Evolutionary conservation across 2,888 invertebrate genomes (phyloP).

Genomic region (Synanthedon myopaeformis): DNA sequence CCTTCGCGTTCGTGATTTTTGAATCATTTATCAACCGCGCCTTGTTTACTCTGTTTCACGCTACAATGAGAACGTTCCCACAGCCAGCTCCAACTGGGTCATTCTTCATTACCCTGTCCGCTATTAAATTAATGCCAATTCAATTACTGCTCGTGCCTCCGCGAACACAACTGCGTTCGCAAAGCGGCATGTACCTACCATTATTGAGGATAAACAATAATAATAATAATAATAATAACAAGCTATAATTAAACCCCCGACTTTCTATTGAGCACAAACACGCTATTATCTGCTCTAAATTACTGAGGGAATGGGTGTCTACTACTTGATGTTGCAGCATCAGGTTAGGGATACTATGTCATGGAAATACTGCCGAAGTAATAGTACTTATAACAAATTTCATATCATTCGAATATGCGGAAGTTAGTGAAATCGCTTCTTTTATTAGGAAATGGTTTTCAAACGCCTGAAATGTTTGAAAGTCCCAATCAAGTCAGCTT

Average conservation of each 20-base stretch:
- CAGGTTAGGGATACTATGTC: no score
- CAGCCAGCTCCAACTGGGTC: conserved; percentile 20
- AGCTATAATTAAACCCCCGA: conserved; percentile 2
- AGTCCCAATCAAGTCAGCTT: no score
- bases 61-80: conserved; percentile 20
- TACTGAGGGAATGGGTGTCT: no score
- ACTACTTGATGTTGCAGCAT: no score
- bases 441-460: no score
- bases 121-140: conserved; percentile 1
- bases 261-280: no score
- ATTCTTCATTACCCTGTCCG: conserved; percentile 21
- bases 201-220: conserved; percentile 22
- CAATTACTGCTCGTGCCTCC: conserved; percentile 1
- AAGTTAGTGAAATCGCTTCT: no score
- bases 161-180: conserved; percentile 19
- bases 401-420: no score
- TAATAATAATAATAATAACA: conserved; percentile 11
- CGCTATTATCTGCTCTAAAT: no score
- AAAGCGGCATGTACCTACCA: conserved; percentile 12
- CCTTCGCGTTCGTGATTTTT: conserved; percentile 19
- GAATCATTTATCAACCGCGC: conserved; percentile 34
- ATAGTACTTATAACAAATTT: no score
- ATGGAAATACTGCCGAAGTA: no score
- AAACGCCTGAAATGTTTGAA: no score
- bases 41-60: conserved; percentile 29